Conservation (phyloP, 2,113 vertebrate species). For the Callipepla squamata region DNA sequence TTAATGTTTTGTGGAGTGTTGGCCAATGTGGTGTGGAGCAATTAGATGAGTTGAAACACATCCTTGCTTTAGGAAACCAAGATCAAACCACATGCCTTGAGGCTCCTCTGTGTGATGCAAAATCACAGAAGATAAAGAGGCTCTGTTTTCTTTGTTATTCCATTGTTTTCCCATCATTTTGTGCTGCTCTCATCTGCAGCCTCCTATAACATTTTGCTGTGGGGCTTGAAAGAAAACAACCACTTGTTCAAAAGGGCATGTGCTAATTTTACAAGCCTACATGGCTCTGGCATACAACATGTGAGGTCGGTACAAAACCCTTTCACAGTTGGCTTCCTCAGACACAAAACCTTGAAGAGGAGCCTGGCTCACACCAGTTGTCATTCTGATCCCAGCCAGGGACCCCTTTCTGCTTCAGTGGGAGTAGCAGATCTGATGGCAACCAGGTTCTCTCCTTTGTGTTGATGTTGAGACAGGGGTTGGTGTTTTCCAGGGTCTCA, state of each 20-base stretch:
- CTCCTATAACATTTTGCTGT: conserved; percentile 5
- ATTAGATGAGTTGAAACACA: neutral
- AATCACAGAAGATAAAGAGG: neutral
- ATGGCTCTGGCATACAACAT: neutral
- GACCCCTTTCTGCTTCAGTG: neutral
- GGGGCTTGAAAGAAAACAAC: neutral
- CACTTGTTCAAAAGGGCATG: rapidly evolving
- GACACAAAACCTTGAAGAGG: neutral
- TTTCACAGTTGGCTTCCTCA: neutral
- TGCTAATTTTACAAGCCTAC: conserved; percentile 44
- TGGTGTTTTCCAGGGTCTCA: neutral
- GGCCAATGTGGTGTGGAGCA: rapidly evolving
- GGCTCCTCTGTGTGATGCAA: neutral
- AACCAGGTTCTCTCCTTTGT: neutral
- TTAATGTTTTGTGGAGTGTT: neutral
- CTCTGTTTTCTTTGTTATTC: neutral
- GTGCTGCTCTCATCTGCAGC: neutral
- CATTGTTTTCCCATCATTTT: neutral
- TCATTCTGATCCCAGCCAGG: neutral
- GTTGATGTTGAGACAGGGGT: neutral
- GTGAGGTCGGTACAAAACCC: neutral
- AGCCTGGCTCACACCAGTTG: neutral
- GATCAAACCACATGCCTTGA: neutral
- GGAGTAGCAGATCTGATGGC: neutral
- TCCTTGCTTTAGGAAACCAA: neutral